phyloP scores from a whole-genome alignment of 2,113 vertebrate species.

The Brachyhypopomus gauderio region DNA sequence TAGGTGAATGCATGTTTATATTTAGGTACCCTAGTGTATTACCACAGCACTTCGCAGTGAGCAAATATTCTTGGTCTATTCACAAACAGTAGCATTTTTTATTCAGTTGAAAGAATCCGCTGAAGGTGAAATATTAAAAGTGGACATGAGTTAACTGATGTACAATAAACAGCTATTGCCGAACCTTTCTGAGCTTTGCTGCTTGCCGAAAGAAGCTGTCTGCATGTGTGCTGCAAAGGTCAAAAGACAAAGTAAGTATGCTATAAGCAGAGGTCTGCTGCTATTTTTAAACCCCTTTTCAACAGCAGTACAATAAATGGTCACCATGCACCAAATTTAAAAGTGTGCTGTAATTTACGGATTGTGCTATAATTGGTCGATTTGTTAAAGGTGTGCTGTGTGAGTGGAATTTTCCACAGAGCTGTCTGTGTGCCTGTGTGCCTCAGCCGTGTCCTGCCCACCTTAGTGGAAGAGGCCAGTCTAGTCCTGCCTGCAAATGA shows the following conservation, averaged over 20 bases:
- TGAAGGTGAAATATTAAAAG: background rate
- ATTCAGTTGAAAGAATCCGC: background rate
- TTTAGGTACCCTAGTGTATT: slow-evolving; percentile 18
- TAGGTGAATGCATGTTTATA: slow-evolving; percentile 26
- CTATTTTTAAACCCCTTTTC: background rate
- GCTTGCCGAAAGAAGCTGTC: background rate
- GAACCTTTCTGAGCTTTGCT: background rate
- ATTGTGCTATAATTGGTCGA: background rate
- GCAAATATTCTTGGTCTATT: background rate
- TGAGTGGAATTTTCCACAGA: slow-evolving; percentile 1
- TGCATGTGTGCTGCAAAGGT: background rate
- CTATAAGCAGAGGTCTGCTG: background rate
- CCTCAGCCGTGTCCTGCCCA: slow-evolving; percentile 11
- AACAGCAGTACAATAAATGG: background rate
- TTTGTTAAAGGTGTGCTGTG: background rate
- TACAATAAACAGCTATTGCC: background rate
- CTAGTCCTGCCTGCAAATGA: slow-evolving; percentile 33
- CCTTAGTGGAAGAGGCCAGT: background rate
- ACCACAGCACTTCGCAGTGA: slow-evolving; percentile 23
- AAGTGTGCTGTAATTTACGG: background rate
- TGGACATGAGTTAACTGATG: background rate
- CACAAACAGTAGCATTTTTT: background rate
- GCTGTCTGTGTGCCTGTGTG: background rate
- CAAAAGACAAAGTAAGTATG: background rate
- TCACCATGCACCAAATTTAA: background rate